Conservation (phyloP, 2,888 invertebrate genomes). For the Gasteruption jaculator region DNA sequence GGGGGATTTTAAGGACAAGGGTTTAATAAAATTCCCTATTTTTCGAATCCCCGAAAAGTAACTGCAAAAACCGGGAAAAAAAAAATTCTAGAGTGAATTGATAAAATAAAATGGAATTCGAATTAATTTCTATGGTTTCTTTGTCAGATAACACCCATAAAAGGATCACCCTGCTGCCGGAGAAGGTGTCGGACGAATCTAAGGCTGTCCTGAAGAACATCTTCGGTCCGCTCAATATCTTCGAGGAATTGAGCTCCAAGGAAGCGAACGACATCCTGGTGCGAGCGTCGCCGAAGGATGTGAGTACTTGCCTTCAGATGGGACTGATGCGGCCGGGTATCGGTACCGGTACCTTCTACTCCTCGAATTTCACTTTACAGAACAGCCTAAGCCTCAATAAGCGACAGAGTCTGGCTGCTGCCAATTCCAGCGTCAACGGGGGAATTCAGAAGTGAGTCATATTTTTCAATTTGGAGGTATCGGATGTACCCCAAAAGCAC, state of each 20-base stretch:
- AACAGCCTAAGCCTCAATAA: conserved; percentile 26
- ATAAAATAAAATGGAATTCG: neutral
- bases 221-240: conserved; percentile 56
- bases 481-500: too few species aligned
- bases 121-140: neutral
- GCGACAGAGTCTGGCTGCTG: conserved; percentile 23
- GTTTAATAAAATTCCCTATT: too few species aligned
- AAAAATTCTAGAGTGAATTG: too few species aligned
- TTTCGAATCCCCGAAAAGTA: too few species aligned
- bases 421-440: conserved; percentile 28
- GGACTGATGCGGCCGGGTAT: neutral
- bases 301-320: conserved; percentile 24
- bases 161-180: conserved; percentile 73
- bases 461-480: conserved; percentile 3
- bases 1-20: too few species aligned
- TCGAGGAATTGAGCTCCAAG: conserved; percentile 66
- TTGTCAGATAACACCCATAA: conserved; percentile 61
- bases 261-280: conserved; percentile 82
- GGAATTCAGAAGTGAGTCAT: conserved; percentile 45
- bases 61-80: too few species aligned
- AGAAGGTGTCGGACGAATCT: conserved; percentile 63
- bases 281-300: conserved; percentile 66
- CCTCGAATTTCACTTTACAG: conserved; percentile 15
- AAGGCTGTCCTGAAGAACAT: conserved; percentile 63
- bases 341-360: neutral